A percentile compares a stretch with the other conserved stretches of the same genome.
Evolutionary conservation across 1,140 invertebrate species (phyloP).

Genomic region (Procambarus virginalis): DNA sequence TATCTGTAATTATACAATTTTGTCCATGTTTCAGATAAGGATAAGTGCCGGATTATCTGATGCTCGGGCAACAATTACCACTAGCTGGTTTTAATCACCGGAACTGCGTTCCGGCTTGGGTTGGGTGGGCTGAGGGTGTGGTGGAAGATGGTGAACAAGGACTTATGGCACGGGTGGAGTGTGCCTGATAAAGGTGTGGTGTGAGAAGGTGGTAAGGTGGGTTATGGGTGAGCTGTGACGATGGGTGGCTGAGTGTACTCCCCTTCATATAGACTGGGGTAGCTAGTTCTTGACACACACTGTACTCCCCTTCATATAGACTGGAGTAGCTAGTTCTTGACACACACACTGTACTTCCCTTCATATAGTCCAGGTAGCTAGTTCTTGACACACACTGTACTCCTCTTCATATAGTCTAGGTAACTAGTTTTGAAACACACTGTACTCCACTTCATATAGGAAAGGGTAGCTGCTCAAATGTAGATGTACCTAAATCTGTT

Average conservation of each 20-base stretch:
- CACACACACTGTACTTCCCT: too few species aligned
- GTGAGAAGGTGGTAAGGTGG: neutral
- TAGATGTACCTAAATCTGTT: too few species aligned
- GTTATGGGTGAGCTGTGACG: neutral
- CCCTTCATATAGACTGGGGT: too few species aligned
- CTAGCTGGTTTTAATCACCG: neutral
- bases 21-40: neutral
- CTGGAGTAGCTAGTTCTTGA: too few species aligned
- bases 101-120: neutral
- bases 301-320: too few species aligned
- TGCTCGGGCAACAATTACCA: neutral
- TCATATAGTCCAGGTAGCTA: too few species aligned
- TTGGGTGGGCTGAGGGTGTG: neutral
- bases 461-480: too few species aligned
- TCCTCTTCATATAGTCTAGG: too few species aligned
- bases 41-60: neutral
- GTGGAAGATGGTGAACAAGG: neutral
- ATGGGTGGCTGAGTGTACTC: neutral
- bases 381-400: too few species aligned
- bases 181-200: neutral
- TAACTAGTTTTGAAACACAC: too few species aligned
- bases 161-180: neutral
- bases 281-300: too few species aligned
- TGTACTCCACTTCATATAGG: too few species aligned
- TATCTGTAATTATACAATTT: constrained; percentile 12